Base-by-base conservation (phyloP, 2,888 invertebrate genomes). In the Hypomecis punctinalis region DNA sequence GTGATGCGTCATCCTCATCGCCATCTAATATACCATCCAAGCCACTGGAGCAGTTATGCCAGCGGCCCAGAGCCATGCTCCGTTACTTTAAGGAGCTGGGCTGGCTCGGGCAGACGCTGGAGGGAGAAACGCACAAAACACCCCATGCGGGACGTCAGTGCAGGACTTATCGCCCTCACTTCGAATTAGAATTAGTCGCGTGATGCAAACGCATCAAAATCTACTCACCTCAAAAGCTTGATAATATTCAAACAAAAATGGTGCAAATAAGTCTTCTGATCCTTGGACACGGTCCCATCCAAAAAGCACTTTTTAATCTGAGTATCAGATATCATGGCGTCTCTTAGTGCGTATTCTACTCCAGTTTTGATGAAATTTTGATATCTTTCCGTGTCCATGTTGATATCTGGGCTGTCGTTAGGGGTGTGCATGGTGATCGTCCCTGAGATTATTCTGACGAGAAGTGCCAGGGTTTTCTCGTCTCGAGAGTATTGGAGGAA, bases 381-480 rank as follows among this genome's bases (percentile, higher is more conserved):
- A 62, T 89, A 91, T 66, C 89, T 77, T 5, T 93, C 93, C 0
- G 88, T 86, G 58, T 93, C 89, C 73, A 84, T 80, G 42, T 73
- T 81, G 0, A 90, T 70, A 53, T 93, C 92, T 0, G 81, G 76
- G 0, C 82, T 75, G 10, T 93, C 93, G 8, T 73, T 81, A 0
- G 93, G 91, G 0, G 84, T 82, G 68, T 93, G 91, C 89, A 93
- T 90, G 0, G 82, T 79, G n/a, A 90, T 85, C 4, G 95, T 95
- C n/a, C 94, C 94, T 0, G 94, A 93, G 56, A 96, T 89, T 13
- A 96, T 94, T 9, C 94, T 91, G 0, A 96, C 93, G 11, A 96
- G 76, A 0, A 95, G 88, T 0, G 94, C 95, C 39, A 96, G 81
- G 6, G 95, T 95, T 6, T 94, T 91, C 54, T 94, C 92, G 23